Percentiles rank a stretch among this genome's conserved stretches.
Evolutionary conservation across 2,888 invertebrate species (phyloP).

Genomic region (Protonemura montana): DNA sequence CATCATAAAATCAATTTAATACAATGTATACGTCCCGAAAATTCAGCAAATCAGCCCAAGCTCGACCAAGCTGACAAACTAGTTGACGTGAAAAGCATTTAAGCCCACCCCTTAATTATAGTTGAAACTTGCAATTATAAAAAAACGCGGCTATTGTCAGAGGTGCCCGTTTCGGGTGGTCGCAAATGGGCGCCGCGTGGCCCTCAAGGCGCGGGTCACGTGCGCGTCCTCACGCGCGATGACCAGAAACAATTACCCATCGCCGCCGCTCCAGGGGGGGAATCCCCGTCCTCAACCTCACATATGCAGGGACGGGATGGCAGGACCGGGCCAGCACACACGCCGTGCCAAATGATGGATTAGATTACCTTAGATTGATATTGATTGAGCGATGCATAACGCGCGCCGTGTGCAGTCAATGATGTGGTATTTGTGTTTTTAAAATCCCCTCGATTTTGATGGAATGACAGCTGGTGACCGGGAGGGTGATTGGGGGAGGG

Average conservation of each 20-base stretch:
- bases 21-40: too few species aligned
- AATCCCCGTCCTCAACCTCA: not conserved
- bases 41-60: too few species aligned
- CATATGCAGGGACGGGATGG: too few species aligned
- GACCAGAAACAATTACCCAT: slow-evolving; percentile 36
- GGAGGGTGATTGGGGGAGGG: not conserved
- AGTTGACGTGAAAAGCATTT: not conserved
- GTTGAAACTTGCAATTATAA: not conserved
- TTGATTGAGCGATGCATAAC: not conserved
- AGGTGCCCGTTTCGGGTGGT: slow-evolving; percentile 25
- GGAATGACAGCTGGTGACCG: slow-evolving; percentile 10
- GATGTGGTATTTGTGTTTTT: slow-evolving; percentile 32
- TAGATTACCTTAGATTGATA: slow-evolving; percentile 35
- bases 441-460: slow-evolving; percentile 8
- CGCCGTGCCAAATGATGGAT: slow-evolving; percentile 20
- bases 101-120: not conserved
- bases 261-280: not conserved
- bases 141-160: not conserved
- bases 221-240: slow-evolving; percentile 26
- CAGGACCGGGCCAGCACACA: not conserved
- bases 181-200: slow-evolving; percentile 22
- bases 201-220: slow-evolving; percentile 34
- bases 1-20: too few species aligned
- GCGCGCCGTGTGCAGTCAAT: not conserved
- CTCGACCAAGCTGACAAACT: too few species aligned